These are phyloP conservation scores for Mormyrus iriodes DNA, from an alignment of 2,113 vertebrate genomes.

Conservation along the genomic window DNA sequence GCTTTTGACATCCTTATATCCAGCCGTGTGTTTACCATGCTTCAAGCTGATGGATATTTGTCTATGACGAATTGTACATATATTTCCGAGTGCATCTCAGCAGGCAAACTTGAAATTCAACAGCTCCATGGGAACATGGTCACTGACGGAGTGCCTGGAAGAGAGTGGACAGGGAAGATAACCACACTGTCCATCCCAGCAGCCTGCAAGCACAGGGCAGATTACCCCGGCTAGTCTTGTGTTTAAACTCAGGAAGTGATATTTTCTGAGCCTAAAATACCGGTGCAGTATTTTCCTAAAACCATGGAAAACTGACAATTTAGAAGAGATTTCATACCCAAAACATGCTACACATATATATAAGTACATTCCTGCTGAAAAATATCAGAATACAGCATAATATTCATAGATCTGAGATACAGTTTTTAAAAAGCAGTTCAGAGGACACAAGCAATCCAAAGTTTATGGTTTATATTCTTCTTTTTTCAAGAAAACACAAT, in stretches of 20 bases:
- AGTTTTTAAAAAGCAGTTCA: background rate
- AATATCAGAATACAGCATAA: background rate
- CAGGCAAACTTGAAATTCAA: background rate
- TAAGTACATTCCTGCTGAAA: background rate
- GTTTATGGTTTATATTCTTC: background rate
- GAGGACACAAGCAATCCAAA: background rate
- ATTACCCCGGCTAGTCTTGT: background rate
- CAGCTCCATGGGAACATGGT: background rate
- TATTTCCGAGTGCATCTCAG: background rate
- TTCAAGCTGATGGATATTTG: background rate
- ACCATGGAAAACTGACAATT: background rate
- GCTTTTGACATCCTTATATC: background rate
- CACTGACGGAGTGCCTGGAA: background rate
- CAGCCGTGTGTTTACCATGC: background rate
- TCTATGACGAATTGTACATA: background rate
- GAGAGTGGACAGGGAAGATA: background rate
- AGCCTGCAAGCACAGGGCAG: background rate
- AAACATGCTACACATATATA: background rate
- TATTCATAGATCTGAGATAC: background rate
- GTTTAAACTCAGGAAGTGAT: background rate
- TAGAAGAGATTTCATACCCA: background rate
- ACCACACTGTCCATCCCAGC: background rate
- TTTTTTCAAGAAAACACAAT: background rate
- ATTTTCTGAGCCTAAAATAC: background rate
- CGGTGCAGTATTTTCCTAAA: background rate